Conservation (phyloP, 1,140 invertebrate genomes). For the Megathymus violae region DNA sequence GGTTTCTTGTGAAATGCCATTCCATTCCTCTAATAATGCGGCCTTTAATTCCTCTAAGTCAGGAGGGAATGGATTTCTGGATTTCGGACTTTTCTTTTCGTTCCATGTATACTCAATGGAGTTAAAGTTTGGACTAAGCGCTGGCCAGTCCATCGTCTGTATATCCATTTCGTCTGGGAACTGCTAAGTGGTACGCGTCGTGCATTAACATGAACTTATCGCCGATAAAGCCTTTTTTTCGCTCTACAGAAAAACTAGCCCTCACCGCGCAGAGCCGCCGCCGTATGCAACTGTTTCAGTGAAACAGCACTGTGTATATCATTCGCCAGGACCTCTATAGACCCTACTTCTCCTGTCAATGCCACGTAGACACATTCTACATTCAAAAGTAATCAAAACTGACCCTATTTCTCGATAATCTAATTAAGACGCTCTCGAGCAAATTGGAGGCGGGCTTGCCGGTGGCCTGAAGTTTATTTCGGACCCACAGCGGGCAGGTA, state of each 20-base stretch:
- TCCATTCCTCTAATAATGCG: slow-evolving; percentile 17
- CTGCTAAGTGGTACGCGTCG: slow-evolving; percentile 29
- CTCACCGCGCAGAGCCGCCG: slow-evolving; percentile 10
- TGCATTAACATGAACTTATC: slow-evolving; percentile 49
- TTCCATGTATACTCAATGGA: slow-evolving; percentile 63
- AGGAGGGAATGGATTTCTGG: slow-evolving; percentile 19
- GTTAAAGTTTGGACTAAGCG: slow-evolving; percentile 69
- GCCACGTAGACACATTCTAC: background rate
- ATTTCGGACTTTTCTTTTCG: slow-evolving; percentile 16
- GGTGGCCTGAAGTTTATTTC: background rate
- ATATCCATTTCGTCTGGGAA: slow-evolving; percentile 36
- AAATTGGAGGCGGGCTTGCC: background rate
- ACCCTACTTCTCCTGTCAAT: no score
- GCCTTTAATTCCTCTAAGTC: background rate
- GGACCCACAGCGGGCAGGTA: background rate
- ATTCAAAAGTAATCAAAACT: no score
- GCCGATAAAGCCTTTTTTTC: slow-evolving; percentile 38
- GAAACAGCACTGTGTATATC: background rate
- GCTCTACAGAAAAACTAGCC: slow-evolving; percentile 12
- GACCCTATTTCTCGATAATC: no score
- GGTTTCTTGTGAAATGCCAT: slow-evolving; percentile 9
- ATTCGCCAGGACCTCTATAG: no score
- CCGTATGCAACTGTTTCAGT: slow-evolving; percentile 10
- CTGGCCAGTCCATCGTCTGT: slow-evolving; percentile 53
- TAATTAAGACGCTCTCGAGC: background rate